phyloP scores from a whole-genome alignment of 2,797 vertebrate genomes.

The Aulostomus chinensis region DNA sequence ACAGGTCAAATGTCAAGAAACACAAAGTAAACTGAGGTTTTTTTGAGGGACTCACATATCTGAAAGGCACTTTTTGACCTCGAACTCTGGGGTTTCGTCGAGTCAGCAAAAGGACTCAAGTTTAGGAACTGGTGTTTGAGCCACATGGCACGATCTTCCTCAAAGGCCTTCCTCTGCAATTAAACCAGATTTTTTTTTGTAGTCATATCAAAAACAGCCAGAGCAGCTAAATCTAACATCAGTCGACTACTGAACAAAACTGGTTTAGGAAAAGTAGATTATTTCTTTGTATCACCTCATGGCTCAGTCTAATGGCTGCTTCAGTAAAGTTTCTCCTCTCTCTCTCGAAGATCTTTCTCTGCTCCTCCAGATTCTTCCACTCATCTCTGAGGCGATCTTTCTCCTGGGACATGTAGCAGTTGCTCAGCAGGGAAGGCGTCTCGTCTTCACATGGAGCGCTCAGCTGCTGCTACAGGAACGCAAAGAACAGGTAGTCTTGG shows the following conservation, averaged over 20 bases:
- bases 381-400: slow-evolving; percentile 90
- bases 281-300: slow-evolving; percentile 82
- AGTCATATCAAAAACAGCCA: background rate
- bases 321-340: slow-evolving; percentile 95
- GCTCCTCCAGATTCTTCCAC: slow-evolving; percentile 89
- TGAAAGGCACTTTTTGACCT: slow-evolving; percentile 72
- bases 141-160: slow-evolving; percentile 80
- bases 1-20: no score
- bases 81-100: slow-evolving; percentile 57
- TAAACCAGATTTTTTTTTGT: slow-evolving; percentile 14
- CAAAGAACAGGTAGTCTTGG: background rate
- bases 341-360: slow-evolving; percentile 92
- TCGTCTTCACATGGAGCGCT: slow-evolving; percentile 89
- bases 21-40: background rate
- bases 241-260: no score
- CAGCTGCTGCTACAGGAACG: slow-evolving; percentile 85
- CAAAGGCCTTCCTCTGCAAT: slow-evolving; percentile 77
- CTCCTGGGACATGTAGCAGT: slow-evolving; percentile 90
- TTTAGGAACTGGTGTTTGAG: slow-evolving; percentile 82
- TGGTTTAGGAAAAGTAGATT: background rate
- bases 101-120: slow-evolving; percentile 73
- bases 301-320: slow-evolving; percentile 93
- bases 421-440: slow-evolving; percentile 82
- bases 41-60: slow-evolving; percentile 74
- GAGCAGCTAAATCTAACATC: background rate